Percentiles rank a stretch among this genome's conserved stretches.
These are phyloP conservation scores for Cerastoderma edule DNA, from an alignment of 2,888 invertebrate species.

Conservation along the genomic window DNA sequence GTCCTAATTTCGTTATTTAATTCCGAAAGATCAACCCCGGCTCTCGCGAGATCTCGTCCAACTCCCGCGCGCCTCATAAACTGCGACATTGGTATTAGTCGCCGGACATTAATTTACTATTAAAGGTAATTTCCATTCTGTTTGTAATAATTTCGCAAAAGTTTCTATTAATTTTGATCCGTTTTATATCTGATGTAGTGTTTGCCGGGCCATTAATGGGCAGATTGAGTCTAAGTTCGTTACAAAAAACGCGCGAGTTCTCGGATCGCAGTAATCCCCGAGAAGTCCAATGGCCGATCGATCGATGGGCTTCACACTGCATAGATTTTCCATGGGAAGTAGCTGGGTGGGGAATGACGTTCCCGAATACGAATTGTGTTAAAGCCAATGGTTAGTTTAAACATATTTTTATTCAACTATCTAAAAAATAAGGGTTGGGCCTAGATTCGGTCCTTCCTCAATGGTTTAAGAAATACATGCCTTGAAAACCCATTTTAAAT, in stretches of 20 bases:
- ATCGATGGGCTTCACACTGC: slow-evolving; percentile 6
- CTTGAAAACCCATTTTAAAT: too few species aligned
- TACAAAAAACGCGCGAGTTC: slow-evolving; percentile 31
- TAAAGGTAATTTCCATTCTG: slow-evolving; percentile 66
- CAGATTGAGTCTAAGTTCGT: slow-evolving; percentile 30
- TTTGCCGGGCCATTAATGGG: slow-evolving; percentile 44
- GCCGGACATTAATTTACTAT: slow-evolving; percentile 60
- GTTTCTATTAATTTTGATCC: slow-evolving; percentile 65
- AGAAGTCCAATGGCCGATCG: slow-evolving; percentile 37
- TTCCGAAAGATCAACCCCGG: slow-evolving; percentile 48
- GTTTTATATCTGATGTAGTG: slow-evolving; percentile 58
- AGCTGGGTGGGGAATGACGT: too few species aligned
- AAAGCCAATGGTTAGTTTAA: too few species aligned
- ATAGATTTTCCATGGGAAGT: too few species aligned
- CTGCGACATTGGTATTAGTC: slow-evolving; percentile 36
- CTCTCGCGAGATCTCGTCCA: slow-evolving; percentile 31
- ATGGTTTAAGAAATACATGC: too few species aligned
- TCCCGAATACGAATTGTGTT: slow-evolving; percentile 33
- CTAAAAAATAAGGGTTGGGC: too few species aligned
- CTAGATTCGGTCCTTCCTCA: background rate
- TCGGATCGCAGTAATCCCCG: slow-evolving; percentile 41
- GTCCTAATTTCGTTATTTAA: slow-evolving; percentile 59
- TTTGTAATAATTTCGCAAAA: slow-evolving; percentile 62
- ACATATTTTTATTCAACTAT: too few species aligned
- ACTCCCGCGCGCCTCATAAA: slow-evolving; percentile 54